Conservation (phyloP, 1,140 invertebrate species). For the Phocides pigmalion region DNA sequence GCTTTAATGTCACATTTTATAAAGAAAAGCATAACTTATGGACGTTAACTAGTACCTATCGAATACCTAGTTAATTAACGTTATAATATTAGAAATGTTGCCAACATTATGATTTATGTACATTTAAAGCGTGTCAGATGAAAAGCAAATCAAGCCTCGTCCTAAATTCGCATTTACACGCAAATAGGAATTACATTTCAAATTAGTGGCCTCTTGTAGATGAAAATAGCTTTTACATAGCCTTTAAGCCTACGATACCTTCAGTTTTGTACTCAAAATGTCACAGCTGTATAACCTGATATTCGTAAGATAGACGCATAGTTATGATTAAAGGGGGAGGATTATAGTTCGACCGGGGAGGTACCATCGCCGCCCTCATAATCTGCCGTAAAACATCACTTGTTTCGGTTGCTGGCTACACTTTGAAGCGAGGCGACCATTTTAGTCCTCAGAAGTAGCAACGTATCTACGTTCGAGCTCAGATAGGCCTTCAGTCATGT, state of each 20-base stretch:
- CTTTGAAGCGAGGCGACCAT: no score
- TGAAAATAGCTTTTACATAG: constrained; percentile 13
- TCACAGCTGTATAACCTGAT: neutral
- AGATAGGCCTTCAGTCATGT: no score
- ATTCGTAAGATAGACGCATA: neutral
- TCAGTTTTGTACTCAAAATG: constrained; percentile 4
- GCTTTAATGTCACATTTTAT: no score
- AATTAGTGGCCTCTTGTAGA: neutral
- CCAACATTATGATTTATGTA: constrained; percentile 16
- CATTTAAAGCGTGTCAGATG: constrained; percentile 16
- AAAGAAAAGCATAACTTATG: neutral
- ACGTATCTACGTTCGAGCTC: no score
- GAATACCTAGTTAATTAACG: neutral
- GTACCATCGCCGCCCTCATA: no score
- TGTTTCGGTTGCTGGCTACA: no score
- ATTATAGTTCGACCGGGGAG: no score
- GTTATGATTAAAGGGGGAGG: no score
- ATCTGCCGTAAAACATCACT: no score
- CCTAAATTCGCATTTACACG: neutral
- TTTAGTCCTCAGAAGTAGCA: no score
- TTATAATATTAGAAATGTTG: neutral
- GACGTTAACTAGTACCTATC: neutral
- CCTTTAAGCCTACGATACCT: neutral
- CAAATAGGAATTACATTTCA: constrained; percentile 17
- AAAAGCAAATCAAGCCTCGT: constrained; percentile 9